Conservation (phyloP, 2,888 invertebrate genomes). For the Phrixothrix hirtus region DNA sequence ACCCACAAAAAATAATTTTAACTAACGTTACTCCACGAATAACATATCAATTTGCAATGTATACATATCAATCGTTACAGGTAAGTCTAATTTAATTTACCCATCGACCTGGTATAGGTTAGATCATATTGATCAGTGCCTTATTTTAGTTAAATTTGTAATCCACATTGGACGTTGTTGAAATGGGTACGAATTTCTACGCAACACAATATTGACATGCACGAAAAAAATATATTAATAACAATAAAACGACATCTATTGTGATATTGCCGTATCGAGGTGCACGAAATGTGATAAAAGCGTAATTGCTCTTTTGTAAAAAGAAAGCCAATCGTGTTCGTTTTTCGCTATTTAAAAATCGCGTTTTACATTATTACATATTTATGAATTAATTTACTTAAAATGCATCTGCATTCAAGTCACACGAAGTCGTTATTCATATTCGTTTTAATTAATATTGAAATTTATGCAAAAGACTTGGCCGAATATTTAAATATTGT, state of each 20-base stretch:
- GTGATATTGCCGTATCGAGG: neutral
- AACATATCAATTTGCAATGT: slow-evolving; percentile 7
- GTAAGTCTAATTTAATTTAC: slow-evolving; percentile 1
- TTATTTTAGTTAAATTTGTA: slow-evolving; percentile 59
- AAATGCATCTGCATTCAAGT: slow-evolving; percentile 10
- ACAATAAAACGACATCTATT: neutral
- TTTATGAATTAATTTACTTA: slow-evolving; percentile 7
- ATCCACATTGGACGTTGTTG: slow-evolving; percentile 64
- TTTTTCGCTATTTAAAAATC: neutral
- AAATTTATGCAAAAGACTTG: slow-evolving; percentile 7
- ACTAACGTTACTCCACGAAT: neutral
- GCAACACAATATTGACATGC: slow-evolving; percentile 1
- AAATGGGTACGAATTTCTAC: slow-evolving; percentile 17
- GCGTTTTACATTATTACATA: neutral
- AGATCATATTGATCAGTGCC: slow-evolving; percentile 63
- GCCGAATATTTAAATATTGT: too few relatives aligned
- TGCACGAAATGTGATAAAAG: slow-evolving; percentile 4
- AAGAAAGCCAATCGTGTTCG: neutral
- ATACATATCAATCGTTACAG: slow-evolving; percentile 14
- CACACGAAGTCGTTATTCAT: neutral
- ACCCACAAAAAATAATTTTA: neutral
- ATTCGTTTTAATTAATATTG: neutral
- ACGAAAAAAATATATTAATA: too few relatives aligned
- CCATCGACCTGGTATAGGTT: slow-evolving; percentile 41
- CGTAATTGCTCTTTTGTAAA: neutral